Conservation (phyloP, 2,797 vertebrate genomes). For the Sternarchorhynchus goeldii region DNA sequence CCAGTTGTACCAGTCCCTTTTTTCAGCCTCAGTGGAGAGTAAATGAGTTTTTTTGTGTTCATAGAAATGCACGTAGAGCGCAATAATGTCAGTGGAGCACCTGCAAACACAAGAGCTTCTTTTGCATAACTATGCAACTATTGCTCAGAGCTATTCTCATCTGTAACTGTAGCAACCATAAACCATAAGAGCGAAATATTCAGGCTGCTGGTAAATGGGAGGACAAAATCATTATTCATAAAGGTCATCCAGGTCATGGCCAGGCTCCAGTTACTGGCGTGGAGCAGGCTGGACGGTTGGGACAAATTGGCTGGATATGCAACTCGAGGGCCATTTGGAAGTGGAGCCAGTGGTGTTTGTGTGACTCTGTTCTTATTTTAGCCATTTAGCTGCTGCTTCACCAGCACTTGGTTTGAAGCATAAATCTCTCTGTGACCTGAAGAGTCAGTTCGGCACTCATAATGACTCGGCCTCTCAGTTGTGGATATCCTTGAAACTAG, state of each 20-base stretch:
- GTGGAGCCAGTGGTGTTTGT: slow-evolving; percentile 29
- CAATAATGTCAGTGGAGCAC: slow-evolving; percentile 48
- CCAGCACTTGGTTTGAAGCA: slow-evolving; percentile 1
- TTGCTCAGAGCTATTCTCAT: slow-evolving; percentile 6
- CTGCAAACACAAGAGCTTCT: slow-evolving; percentile 31
- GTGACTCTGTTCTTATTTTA: slow-evolving; percentile 34
- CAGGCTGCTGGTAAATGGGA: slow-evolving; percentile 7
- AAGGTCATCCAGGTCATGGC: slow-evolving; percentile 40
- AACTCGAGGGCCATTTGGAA: slow-evolving; percentile 22
- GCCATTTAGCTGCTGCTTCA: slow-evolving; percentile 18
- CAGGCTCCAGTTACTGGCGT: slow-evolving; percentile 28
- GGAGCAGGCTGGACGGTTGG: slow-evolving; percentile 16
- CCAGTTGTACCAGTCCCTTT: slow-evolving; percentile 1
- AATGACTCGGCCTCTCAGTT: slow-evolving; percentile 32
- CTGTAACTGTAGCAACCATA: slow-evolving; percentile 20
- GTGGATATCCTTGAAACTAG: slow-evolving; percentile 33
- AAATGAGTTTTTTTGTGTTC: slow-evolving; percentile 40
- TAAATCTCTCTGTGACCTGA: not conserved
- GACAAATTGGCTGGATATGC: not conserved
- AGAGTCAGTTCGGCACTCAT: not conserved
- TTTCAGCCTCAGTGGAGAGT: slow-evolving; percentile 38
- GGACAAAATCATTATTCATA: slow-evolving; percentile 18
- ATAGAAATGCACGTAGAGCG: slow-evolving; percentile 29
- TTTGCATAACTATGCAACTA: slow-evolving; percentile 46
- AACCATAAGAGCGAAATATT: slow-evolving; percentile 22